Conservation (phyloP, 2,888 invertebrate genomes). For the Lysandra coridon region DNA sequence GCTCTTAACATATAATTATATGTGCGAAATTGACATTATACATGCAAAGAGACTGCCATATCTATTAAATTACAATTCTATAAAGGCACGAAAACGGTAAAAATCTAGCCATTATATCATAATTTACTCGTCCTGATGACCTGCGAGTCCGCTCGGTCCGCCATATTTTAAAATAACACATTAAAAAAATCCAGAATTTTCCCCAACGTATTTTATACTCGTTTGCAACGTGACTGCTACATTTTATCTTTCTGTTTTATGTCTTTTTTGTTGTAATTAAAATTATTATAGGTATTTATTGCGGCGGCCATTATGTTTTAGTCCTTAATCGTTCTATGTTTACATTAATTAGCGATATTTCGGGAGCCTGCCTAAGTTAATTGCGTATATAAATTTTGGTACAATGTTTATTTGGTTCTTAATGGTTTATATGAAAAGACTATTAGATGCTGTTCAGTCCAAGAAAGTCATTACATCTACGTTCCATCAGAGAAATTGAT, state of each 20-base stretch:
- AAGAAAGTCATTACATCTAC: not conserved
- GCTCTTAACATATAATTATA: too few relatives aligned
- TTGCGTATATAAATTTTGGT: conserved; percentile 69
- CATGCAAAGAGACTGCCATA: not conserved
- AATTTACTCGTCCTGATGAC: conserved; percentile 79
- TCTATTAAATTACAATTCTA: conserved; percentile 43
- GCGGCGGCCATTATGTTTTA: conserved; percentile 73
- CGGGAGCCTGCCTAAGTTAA: conserved; percentile 70
- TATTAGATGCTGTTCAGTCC: not conserved
- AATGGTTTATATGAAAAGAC: conserved; percentile 19
- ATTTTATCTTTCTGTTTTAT: conserved; percentile 72
- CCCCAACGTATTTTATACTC: conserved; percentile 54
- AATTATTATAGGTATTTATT: conserved; percentile 80
- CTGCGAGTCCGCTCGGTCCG: conserved; percentile 61
- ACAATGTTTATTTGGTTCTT: conserved; percentile 19
- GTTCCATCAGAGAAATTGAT: not conserved
- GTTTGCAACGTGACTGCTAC: conserved; percentile 69
- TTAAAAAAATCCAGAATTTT: conserved; percentile 54
- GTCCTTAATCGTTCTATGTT: conserved; percentile 75
- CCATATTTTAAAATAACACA: conserved; percentile 59
- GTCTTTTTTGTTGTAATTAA: conserved; percentile 76
- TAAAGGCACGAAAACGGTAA: conserved; percentile 55
- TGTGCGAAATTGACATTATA: not conserved
- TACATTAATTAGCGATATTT: conserved; percentile 80
- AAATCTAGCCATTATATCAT: conserved; percentile 72